Conservation (phyloP, 2,113 vertebrate species). For the Phoxinus phoxinus region DNA sequence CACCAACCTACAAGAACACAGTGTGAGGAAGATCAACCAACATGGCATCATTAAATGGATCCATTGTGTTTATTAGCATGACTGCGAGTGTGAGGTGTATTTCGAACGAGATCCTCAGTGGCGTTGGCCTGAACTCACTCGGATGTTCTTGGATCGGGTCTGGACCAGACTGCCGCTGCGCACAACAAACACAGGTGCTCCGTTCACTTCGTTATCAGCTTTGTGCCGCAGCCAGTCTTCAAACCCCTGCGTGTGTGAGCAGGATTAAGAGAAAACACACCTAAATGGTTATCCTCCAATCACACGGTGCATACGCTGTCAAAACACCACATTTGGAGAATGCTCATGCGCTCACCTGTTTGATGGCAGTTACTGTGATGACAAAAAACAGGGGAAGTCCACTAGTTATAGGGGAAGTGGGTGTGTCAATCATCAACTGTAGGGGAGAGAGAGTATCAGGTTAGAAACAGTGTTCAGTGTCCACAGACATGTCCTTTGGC, state of each 20-base stretch:
- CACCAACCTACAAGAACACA: conserved; percentile 83
- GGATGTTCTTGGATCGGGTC: conserved; percentile 96
- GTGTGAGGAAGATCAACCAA: neutral
- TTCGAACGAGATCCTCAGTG: neutral
- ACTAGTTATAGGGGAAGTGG: conserved; percentile 97
- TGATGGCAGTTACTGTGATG: conserved; percentile 98
- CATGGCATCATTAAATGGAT: neutral
- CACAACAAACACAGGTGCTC: conserved; percentile 96
- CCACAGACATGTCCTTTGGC: neutral
- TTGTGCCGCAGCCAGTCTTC: conserved; percentile 98
- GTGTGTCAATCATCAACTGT: conserved; percentile 98
- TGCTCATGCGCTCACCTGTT: conserved; percentile 85
- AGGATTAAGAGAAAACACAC: neutral
- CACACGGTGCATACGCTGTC: neutral
- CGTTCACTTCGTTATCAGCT: conserved; percentile 98
- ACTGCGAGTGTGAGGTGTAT: neutral
- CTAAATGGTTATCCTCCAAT: neutral
- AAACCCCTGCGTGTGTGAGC: conserved; percentile 81
- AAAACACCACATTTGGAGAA: neutral
- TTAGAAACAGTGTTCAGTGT: neutral
- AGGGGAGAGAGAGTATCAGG: neutral
- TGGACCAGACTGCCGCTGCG: conserved; percentile 97
- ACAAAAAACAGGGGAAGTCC: conserved; percentile 99
- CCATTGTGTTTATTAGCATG: neutral
- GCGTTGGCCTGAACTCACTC: conserved; percentile 76